Percentiles rank a stretch among this genome's conserved stretches.
phyloP scores from a whole-genome alignment of 2,888 invertebrate species.

The Pollenia labialis region DNA sequence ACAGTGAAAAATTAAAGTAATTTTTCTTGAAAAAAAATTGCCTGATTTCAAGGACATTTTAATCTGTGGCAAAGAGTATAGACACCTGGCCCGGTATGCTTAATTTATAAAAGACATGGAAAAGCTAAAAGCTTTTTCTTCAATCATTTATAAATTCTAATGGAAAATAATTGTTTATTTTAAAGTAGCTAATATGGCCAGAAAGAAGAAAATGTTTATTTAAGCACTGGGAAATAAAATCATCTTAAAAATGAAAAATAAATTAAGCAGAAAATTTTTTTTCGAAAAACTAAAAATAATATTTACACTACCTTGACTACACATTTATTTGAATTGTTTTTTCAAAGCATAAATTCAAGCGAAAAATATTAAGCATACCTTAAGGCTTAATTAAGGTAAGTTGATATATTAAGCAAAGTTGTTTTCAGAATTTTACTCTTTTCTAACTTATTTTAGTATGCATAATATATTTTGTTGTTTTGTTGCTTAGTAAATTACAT shows the following conservation, averaged over 20 bases:
- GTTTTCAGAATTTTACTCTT: too few species aligned
- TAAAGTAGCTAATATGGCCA: not conserved
- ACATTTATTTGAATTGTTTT: too few species aligned
- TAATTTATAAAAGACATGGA: not conserved
- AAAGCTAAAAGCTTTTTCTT: not conserved
- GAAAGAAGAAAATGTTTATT: not conserved
- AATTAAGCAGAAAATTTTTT: too few species aligned
- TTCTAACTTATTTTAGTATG: too few species aligned
- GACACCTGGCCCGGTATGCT: not conserved
- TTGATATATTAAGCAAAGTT: too few species aligned
- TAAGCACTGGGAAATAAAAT: not conserved
- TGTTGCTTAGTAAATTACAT: not conserved
- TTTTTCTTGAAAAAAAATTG: not conserved
- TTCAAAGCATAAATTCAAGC: too few species aligned
- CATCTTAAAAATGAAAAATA: too few species aligned
- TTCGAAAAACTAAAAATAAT: too few species aligned
- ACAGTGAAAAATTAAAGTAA: conserved; percentile 10
- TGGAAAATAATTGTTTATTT: not conserved
- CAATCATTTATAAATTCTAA: not conserved
- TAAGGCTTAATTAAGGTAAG: too few species aligned
- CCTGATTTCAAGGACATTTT: conserved; percentile 1
- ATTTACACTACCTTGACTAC: too few species aligned
- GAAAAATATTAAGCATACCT: too few species aligned
- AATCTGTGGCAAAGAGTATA: not conserved
- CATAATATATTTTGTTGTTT: too few species aligned